Evolutionary conservation across 2,888 invertebrate genomes (phyloP).

Genomic region (Synergus japonicus): DNA sequence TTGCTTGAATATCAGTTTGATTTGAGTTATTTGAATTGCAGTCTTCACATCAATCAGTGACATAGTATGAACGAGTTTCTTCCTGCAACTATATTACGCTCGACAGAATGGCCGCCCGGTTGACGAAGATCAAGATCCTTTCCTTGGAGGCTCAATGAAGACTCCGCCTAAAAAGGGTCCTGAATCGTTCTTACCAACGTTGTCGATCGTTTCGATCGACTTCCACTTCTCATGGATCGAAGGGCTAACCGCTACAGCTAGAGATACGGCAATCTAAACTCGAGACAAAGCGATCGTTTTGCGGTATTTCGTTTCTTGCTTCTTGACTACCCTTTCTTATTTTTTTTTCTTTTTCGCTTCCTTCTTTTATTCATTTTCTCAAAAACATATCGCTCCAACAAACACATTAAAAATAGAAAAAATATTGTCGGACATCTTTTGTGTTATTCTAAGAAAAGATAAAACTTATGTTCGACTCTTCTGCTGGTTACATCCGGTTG

Average conservation of each 20-base stretch:
- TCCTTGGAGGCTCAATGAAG: slow-evolving; percentile 37
- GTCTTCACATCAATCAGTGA: slow-evolving; percentile 34
- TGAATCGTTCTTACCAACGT: slow-evolving; percentile 58
- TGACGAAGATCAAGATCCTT: slow-evolving; percentile 41
- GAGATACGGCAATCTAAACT: slow-evolving; percentile 57
- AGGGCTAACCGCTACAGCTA: slow-evolving; percentile 53
- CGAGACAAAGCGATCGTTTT: slow-evolving; percentile 70
- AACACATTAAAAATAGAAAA: slow-evolving; percentile 45
- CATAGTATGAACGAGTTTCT: slow-evolving; percentile 37
- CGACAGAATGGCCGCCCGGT: slow-evolving; percentile 34
- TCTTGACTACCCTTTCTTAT: slow-evolving; percentile 24
- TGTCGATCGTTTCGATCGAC: slow-evolving; percentile 53
- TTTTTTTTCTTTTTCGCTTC: slow-evolving; percentile 42
- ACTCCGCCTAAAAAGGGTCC: slow-evolving; percentile 47
- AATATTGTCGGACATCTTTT: neutral
- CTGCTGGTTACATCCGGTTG: no score
- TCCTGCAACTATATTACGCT: slow-evolving; percentile 38
- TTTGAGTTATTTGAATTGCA: slow-evolving; percentile 27
- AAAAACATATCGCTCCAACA: slow-evolving; percentile 47
- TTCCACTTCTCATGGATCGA: slow-evolving; percentile 53
- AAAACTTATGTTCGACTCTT: no score
- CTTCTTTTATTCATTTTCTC: slow-evolving; percentile 21
- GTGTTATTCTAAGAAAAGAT: neutral
- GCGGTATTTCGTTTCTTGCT: slow-evolving; percentile 70
- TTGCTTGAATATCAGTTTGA: neutral